Conservation (phyloP, 2,113 vertebrate species). For the Mus spicilegus region DNA sequence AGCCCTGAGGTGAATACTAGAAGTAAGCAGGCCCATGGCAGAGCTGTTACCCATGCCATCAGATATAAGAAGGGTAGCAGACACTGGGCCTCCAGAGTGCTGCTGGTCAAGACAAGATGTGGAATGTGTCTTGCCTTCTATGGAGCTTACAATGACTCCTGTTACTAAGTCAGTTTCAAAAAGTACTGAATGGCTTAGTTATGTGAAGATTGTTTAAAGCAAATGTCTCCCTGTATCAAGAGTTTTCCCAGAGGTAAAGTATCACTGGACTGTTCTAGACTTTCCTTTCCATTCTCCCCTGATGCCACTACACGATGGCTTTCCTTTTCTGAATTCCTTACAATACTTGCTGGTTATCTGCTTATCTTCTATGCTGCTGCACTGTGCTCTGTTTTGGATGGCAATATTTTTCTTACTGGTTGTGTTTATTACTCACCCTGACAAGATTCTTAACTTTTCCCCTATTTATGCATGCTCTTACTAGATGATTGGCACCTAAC, state of each 20-base stretch:
- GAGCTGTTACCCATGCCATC: not conserved
- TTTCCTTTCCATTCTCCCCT: slow-evolving; percentile 27
- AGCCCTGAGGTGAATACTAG: not conserved
- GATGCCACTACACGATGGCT: not conserved
- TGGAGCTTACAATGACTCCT: not conserved
- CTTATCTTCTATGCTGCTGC: not conserved
- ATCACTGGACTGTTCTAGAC: slow-evolving; percentile 16
- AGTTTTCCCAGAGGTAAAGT: slow-evolving; percentile 23
- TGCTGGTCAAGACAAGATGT: not conserved
- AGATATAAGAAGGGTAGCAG: not conserved
- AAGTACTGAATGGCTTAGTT: not conserved
- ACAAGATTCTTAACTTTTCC: slow-evolving; percentile 38
- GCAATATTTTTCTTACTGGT: slow-evolving; percentile 26
- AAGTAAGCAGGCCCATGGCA: not conserved
- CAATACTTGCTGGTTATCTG: not conserved
- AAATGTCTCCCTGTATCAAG: slow-evolving; percentile 28
- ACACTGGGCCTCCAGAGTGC: not conserved
- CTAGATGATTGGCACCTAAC: slow-evolving; percentile 19
- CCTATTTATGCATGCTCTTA: slow-evolving; percentile 1
- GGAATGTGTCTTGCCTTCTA: not conserved
- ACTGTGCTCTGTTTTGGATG: not conserved
- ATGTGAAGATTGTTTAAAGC: not conserved
- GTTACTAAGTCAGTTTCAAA: slow-evolving; percentile 15
- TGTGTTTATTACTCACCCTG: slow-evolving; percentile 3
- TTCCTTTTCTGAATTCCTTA: slow-evolving; percentile 23